Evolutionary conservation across 2,113 vertebrate genomes (phyloP).

Genomic region (Dicrurus megarhynchus): DNA sequence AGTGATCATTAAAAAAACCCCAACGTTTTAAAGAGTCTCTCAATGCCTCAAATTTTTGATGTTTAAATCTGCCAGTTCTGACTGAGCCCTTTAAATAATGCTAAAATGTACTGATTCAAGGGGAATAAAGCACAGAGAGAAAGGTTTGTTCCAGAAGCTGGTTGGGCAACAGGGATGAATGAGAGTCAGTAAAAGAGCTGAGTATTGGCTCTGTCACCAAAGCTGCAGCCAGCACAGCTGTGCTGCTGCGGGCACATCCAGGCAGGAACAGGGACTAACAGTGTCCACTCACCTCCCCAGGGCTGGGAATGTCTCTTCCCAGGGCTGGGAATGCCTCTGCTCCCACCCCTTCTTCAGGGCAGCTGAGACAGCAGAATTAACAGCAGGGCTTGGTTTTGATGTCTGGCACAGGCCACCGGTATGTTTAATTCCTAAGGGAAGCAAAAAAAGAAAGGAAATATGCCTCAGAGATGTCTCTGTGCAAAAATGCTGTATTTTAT

Average conservation of each 20-base stretch:
- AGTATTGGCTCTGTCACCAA: background rate
- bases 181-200: background rate
- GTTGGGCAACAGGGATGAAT: background rate
- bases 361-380: background rate
- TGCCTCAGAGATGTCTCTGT: background rate
- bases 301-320: background rate
- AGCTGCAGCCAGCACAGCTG: slow-evolving; percentile 10
- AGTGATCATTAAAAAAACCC: fast-evolving
- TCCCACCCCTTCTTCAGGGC: background rate
- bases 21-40: background rate
- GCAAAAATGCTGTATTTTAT: background rate
- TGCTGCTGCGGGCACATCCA: background rate
- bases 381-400: background rate
- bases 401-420: background rate
- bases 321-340: background rate
- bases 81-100: background rate
- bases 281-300: background rate
- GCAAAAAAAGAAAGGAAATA: background rate
- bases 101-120: background rate
- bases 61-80: background rate
- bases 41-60: background rate
- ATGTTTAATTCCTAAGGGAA: background rate
- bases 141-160: background rate
- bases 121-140: background rate
- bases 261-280: background rate